Evolutionary conservation across 2,888 invertebrate genomes (phyloP).

Genomic region (Ichneumoninae sp.): DNA sequence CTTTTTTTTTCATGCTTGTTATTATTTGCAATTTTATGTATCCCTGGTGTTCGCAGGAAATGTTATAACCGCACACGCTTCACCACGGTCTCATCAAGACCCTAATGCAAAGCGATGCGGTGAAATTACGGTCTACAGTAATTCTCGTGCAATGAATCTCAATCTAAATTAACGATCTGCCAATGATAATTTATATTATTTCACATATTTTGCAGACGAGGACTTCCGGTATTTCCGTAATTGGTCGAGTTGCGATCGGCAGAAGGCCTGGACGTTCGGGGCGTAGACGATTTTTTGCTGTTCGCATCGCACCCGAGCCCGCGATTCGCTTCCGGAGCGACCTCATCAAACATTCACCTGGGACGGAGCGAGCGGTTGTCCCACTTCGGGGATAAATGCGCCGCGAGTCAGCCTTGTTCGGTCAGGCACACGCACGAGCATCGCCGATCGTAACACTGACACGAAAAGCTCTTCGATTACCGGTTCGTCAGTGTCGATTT

Average conservation of each 20-base stretch:
- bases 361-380: slow-evolving; percentile 45
- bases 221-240: slow-evolving; percentile 1
- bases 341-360: slow-evolving; percentile 60
- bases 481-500: background rate
- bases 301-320: slow-evolving; percentile 6
- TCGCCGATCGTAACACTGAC: slow-evolving; percentile 44
- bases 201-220: background rate
- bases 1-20: no score
- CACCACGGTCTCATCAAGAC: no score
- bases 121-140: no score
- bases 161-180: background rate
- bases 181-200: background rate
- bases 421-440: slow-evolving; percentile 19
- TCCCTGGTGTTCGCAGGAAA: no score
- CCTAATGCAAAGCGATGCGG: no score
- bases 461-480: slow-evolving; percentile 29
- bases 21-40: no score
- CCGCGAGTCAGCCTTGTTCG: slow-evolving; percentile 35
- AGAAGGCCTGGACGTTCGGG: slow-evolving; percentile 10
- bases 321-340: slow-evolving; percentile 43
- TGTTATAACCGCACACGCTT: no score
- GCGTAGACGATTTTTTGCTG: background rate
- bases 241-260: background rate
- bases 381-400: slow-evolving; percentile 38
- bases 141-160: no score